These are phyloP conservation scores for Nibea coibor DNA, from an alignment of 2,113 vertebrate genomes.

Conservation along the genomic window DNA sequence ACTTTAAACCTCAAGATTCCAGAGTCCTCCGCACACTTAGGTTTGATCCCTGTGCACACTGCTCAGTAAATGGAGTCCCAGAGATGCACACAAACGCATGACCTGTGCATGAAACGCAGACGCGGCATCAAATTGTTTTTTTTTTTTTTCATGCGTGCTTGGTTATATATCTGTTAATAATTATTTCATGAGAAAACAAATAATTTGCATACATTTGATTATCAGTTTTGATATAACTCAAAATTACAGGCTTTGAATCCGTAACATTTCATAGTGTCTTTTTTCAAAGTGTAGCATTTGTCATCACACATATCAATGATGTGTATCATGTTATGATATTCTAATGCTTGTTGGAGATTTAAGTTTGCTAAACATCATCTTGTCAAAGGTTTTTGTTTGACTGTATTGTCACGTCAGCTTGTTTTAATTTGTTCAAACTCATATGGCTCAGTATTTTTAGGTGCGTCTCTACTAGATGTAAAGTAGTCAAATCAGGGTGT, in stretches of 20 bases:
- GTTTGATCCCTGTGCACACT: neutral
- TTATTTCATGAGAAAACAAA: neutral
- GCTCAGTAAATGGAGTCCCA: neutral
- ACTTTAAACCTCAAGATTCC: neutral
- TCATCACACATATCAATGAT: neutral
- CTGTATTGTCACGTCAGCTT: neutral
- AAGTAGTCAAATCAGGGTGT: slow-evolving; percentile 50
- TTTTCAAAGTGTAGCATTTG: neutral
- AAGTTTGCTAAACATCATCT: neutral
- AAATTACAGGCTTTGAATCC: neutral
- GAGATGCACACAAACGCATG: neutral
- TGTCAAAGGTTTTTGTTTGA: neutral
- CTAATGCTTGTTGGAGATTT: neutral
- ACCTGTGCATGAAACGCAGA: slow-evolving; percentile 1
- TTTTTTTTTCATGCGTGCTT: neutral
- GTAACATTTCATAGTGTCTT: neutral
- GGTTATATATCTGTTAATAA: neutral
- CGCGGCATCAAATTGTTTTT: neutral
- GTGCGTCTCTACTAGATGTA: slow-evolving; percentile 10
- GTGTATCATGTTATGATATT: neutral
- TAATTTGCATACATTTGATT: neutral
- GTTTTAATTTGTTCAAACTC: slow-evolving; percentile 11
- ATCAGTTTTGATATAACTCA: neutral
- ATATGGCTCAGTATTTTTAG: slow-evolving; percentile 3
- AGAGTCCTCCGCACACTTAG: neutral